Base-by-base conservation (phyloP, 1,140 invertebrate genomes). In the Trichonephila clavipes region DNA sequence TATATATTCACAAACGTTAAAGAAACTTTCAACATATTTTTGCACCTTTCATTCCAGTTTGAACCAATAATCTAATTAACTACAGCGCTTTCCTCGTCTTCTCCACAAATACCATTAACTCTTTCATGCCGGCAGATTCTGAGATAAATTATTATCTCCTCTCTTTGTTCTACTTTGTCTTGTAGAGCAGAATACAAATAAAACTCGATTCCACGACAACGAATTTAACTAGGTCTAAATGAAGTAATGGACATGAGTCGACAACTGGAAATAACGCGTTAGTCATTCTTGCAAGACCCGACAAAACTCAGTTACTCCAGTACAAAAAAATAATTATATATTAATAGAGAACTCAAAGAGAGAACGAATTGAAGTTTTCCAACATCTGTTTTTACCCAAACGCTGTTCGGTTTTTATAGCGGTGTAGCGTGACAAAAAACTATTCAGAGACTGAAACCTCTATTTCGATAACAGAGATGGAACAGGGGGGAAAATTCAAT, bases 281-380 rank as follows among this genome's bases (percentile, higher is more conserved):
- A n/a, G 2, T 44, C 21, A 58, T 58, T 34, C 58, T 18, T 58
- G 51, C 16, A 12, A 77, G 69, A 14, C 21, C 21, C 12, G 21
- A 85, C 28, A 18, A 59, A 44, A 58, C 82, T 85, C 59, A 18
- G 69, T 77, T 77, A 58, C 18, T 8, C 16, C 18, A 59, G 82
- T 40, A 58, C 21, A 81, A 24, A 59, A 51, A 69, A 90, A 77
- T 90, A 90, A 90, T 90, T 90, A 90, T 58, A 90, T 90, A 90
- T 90, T 90, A 90, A 90, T 82, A 90, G 59, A 90, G 88, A 81
- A 51, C 64, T 90, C 88, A 90, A 61, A n/a, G 5, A 90, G 24
- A 81, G 28, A 28, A 44, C 12, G 87, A 69, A 62, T n/a, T 69
- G 44, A 69, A 69, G 34, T 69, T 51, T 69, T 19, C 62, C 61